These are phyloP conservation scores for Alectura lathami DNA, from an alignment of 2,113 vertebrate genomes.

Conservation along the genomic window DNA sequence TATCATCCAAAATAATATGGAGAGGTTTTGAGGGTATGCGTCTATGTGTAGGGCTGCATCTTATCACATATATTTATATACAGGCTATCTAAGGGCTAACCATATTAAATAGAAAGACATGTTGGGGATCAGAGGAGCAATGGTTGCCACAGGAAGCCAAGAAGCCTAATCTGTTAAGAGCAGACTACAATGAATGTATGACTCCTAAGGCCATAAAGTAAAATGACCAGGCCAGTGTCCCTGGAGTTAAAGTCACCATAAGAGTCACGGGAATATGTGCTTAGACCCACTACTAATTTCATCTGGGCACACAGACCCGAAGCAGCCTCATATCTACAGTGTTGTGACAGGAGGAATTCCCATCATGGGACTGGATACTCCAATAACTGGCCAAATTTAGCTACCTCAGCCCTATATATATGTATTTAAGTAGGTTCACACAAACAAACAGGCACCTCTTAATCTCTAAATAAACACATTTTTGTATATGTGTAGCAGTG, in stretches of 20 bases:
- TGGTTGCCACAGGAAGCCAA: not conserved
- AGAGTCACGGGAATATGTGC: not conserved
- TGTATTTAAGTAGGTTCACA: not conserved
- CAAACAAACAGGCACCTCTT: not conserved
- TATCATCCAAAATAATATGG: not conserved
- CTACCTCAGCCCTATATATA: accelerated
- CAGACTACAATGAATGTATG: not conserved
- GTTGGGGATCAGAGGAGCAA: not conserved
- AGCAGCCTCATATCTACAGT: not conserved
- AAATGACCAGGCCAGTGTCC: not conserved
- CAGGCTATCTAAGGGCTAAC: not conserved
- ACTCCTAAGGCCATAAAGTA: not conserved
- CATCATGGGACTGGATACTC: not conserved
- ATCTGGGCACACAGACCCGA: accelerated
- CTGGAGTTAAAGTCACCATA: not conserved
- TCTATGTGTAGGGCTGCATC: not conserved
- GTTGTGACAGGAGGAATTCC: not conserved
- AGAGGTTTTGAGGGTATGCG: not conserved
- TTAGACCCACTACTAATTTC: not conserved
- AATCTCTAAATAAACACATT: accelerated
- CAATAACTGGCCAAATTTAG: not conserved
- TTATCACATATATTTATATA: not conserved
- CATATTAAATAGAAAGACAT: not conserved
- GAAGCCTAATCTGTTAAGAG: not conserved
- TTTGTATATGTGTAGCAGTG: not conserved